Percentiles rank a stretch among this genome's conserved stretches.
These are phyloP conservation scores for Rattus norvegicus DNA, from an alignment of 2,113 vertebrate genomes.

Conservation along the genomic window GRCr8 NC_086039.1:30873001-30873500, in stretches of 20 bases:
- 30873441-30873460: not conserved
- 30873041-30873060: slow-evolving; percentile 69
- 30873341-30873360: not conserved
- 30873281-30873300: not conserved
- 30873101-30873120: slow-evolving; percentile 83
- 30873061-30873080: slow-evolving; percentile 67
- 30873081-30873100: slow-evolving; percentile 67
- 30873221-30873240: not conserved
- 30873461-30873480: not conserved
- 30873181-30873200: slow-evolving; percentile 45
- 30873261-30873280: not conserved
- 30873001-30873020: not conserved
- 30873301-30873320: not conserved
- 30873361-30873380: not conserved
- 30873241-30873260: not conserved
- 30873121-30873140: slow-evolving; percentile 72
- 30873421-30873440: not conserved
- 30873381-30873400: not conserved
- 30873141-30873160: not conserved
- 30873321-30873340: not conserved
- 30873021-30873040: slow-evolving; percentile 28
- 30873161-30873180: not conserved
- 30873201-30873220: not conserved
- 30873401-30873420: not conserved
- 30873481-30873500: not conserved